These are phyloP conservation scores for Mycetomoellerius zeteki DNA, from an alignment of 1,140 invertebrate species.

Conservation along the genomic window DNA sequence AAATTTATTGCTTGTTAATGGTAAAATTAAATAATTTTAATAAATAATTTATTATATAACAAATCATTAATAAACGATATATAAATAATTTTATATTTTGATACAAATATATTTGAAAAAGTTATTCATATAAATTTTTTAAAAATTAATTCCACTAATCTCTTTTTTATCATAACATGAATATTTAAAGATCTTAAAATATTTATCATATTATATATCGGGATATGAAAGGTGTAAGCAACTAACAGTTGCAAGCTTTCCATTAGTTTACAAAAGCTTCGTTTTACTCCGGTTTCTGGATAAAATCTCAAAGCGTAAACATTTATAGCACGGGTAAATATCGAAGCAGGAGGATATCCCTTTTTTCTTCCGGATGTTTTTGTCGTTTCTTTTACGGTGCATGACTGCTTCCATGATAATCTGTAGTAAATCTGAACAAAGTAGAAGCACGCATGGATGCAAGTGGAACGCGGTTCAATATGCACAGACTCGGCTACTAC, in stretches of 20 bases:
- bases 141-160: not conserved
- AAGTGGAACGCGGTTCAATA: slow-evolving; percentile 19
- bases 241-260: slow-evolving; percentile 2
- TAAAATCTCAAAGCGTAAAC: slow-evolving; percentile 53
- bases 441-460: not conserved
- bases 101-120: not conserved
- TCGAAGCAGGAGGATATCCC: slow-evolving; percentile 1
- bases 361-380: slow-evolving; percentile 61
- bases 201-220: slow-evolving; percentile 7
- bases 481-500: not conserved
- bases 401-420: not conserved
- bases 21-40: not conserved
- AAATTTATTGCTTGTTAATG: not conserved
- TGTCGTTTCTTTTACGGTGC: not conserved
- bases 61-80: no score
- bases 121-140: not conserved
- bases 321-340: slow-evolving; percentile 37
- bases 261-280: slow-evolving; percentile 7
- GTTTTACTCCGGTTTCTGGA: slow-evolving; percentile 42
- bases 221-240: slow-evolving; percentile 14
- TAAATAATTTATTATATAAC: not conserved
- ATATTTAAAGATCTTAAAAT: not conserved
- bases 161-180: not conserved
- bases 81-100: not conserved
- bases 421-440: slow-evolving; percentile 26